Percentiles rank a stretch among this genome's conserved stretches.
Evolutionary conservation across 1,140 invertebrate genomes (phyloP).

Genomic region (Drosophila subpulchrella): DNA sequence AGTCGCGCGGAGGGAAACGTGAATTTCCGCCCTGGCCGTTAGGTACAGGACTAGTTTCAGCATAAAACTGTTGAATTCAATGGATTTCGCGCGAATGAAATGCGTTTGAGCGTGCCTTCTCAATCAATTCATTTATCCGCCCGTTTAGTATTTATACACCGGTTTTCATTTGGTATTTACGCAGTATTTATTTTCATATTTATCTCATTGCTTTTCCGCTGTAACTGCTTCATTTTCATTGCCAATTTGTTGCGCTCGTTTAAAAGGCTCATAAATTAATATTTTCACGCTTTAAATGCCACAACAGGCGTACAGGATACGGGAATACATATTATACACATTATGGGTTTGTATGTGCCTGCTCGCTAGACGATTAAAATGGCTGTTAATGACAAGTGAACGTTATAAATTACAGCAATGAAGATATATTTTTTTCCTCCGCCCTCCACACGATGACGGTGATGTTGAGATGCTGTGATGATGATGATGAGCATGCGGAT

Average conservation of each 20-base stretch:
- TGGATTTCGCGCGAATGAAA: constrained; percentile 21
- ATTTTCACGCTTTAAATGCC: constrained; percentile 81
- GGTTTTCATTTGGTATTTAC: constrained; percentile 49
- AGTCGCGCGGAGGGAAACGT: neutral
- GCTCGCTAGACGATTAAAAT: constrained; percentile 74
- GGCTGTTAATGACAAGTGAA: constrained; percentile 82
- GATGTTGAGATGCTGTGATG: neutral
- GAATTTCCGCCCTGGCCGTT: constrained; percentile 4
- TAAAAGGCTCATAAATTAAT: constrained; percentile 78
- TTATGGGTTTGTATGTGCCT: constrained; percentile 20
- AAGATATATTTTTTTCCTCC: constrained; percentile 59
- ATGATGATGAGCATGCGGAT: constrained; percentile 8
- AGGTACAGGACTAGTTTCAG: neutral
- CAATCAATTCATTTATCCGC: constrained; percentile 35
- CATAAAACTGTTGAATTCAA: constrained; percentile 10
- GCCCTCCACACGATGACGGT: constrained; percentile 5
- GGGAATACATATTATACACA: constrained; percentile 24
- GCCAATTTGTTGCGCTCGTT: constrained; percentile 59
- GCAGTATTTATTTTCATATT: constrained; percentile 63
- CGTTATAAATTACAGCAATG: constrained; percentile 81
- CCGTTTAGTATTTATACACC: constrained; percentile 56
- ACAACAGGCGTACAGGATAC: constrained; percentile 10
- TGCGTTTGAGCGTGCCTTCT: constrained; percentile 8
- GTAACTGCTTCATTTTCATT: constrained; percentile 62
- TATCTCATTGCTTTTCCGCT: constrained; percentile 36